phyloP scores from a whole-genome alignment of 2,888 invertebrate genomes.

The Coelopa pilipes region DNA sequence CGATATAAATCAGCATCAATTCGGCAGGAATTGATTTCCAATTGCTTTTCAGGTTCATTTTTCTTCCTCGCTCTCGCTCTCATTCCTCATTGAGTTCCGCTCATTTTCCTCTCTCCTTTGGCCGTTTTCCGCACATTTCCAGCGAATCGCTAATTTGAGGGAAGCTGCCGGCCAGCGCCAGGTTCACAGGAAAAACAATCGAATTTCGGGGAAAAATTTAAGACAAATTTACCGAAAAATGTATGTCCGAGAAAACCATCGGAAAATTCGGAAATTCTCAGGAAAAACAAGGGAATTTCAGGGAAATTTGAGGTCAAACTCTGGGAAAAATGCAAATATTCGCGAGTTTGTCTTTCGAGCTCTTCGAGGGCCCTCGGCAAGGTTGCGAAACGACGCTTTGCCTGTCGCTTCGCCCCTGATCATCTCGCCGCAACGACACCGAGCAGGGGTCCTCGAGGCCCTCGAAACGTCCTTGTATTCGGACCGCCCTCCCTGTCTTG shows the following conservation, averaged over 20 bases:
- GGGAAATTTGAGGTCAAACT: not conserved
- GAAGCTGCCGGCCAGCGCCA: not conserved
- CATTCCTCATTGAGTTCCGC: not conserved
- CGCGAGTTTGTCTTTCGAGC: too few species aligned
- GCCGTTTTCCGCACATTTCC: not conserved
- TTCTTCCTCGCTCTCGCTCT: not conserved
- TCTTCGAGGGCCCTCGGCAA: too few species aligned
- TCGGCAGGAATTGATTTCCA: conserved; percentile 60
- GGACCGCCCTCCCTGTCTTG: too few species aligned
- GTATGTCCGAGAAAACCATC: too few species aligned
- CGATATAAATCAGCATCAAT: conserved; percentile 59
- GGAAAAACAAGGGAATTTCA: not conserved
- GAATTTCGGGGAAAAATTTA: not conserved
- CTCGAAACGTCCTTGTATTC: too few species aligned
- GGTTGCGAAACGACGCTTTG: too few species aligned
- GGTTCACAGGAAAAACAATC: not conserved
- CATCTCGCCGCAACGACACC: too few species aligned
- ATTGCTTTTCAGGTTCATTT: conserved; percentile 47
- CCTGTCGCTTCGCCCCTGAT: too few species aligned
- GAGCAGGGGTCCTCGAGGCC: too few species aligned
- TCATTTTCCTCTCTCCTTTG: not conserved
- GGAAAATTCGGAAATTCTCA: not conserved
- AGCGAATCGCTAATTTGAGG: not conserved
- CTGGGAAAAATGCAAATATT: too few species aligned
- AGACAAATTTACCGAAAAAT: not conserved